Evolutionary conservation across 2,113 vertebrate species (phyloP).

Genomic region (Cynopterus brachyotis): DNA sequence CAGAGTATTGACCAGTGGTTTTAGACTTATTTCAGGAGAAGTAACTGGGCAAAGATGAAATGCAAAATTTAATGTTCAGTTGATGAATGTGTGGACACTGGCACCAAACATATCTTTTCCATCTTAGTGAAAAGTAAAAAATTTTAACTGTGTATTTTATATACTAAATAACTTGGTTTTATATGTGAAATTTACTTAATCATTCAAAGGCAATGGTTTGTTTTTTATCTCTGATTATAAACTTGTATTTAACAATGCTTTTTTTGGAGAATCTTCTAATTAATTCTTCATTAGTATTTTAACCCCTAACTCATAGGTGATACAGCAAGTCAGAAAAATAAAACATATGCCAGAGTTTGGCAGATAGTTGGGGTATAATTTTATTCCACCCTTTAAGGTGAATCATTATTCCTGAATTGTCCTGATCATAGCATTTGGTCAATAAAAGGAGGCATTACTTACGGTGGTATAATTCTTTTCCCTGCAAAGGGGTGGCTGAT

Average conservation of each 20-base stretch:
- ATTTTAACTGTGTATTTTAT: conserved; percentile 3
- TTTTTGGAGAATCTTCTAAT: neutral
- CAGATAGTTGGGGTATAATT: neutral
- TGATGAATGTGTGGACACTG: neutral
- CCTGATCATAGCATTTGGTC: neutral
- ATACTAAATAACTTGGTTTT: conserved; percentile 20
- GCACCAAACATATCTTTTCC: conserved; percentile 20
- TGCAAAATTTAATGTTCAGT: neutral
- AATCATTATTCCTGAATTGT: neutral
- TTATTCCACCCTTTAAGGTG: neutral
- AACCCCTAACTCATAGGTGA: neutral
- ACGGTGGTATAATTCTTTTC: conserved; percentile 25
- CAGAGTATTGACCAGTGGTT: neutral
- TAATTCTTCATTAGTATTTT: conserved; percentile 20
- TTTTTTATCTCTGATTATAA: conserved; percentile 43
- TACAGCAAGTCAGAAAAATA: conserved; percentile 7
- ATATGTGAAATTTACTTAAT: conserved; percentile 28
- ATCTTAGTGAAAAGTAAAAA: neutral
- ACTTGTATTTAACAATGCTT: neutral
- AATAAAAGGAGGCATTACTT: conserved; percentile 18
- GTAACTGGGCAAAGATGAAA: neutral
- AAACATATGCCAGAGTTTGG: neutral
- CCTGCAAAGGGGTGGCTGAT: neutral
- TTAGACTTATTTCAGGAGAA: neutral
- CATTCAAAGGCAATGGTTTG: neutral